Evolutionary conservation across 2,888 invertebrate genomes (phyloP), one percentile per base, ranked within the genome.

Genomic region (Caenorhabditis sp.): DNA sequence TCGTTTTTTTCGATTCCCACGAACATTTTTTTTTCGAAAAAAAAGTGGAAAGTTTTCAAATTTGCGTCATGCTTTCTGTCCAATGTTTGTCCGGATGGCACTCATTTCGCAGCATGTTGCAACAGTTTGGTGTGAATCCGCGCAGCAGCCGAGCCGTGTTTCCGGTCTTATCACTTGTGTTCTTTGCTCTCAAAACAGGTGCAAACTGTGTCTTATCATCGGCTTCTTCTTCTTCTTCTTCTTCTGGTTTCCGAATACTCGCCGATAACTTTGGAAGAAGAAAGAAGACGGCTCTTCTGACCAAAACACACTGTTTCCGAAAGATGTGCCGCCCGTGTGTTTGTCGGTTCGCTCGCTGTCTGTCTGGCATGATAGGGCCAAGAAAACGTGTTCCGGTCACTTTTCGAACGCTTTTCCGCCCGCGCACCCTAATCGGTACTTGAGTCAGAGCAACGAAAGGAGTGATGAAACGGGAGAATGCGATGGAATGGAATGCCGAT

Each of bases 41-140:
- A n/a, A n/a, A n/a, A 51, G 28, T 35, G 35, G 51, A 60, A 56
- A 58, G 11, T 56, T 72, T 74, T 67, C 18, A 44, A 67, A 67
- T 44, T 40, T 60, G 60, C 67, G 76, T 76, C 76, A 76, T 76
- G 67, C 76, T 74, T 64, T 22, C 22, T 9, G 28, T 60, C 58
- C 26, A 60, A 40, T 76, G 44, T 76, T 76, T 35, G 51, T 61
- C 26, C 28, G 51, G 51, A 51, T 47, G 47, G 47, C 67, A 51
- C 61, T 70, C 60, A 61, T 61, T 71, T 62, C 47, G 65, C n/a
- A n/a, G n/a, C 60, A 20, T 64, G 40, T 55, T 53, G 76, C 76
- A 76, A 76, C 60, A 76, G 60, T 76, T n/a, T 61, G 67, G 76
- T 76, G 76, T 76, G 76, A 76, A 76, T 76, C 76, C 58, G 50